Base-by-base conservation (phyloP, 37 sponge, comb jelly and placozoan species). In the Dysidea cf. avara region DNA sequence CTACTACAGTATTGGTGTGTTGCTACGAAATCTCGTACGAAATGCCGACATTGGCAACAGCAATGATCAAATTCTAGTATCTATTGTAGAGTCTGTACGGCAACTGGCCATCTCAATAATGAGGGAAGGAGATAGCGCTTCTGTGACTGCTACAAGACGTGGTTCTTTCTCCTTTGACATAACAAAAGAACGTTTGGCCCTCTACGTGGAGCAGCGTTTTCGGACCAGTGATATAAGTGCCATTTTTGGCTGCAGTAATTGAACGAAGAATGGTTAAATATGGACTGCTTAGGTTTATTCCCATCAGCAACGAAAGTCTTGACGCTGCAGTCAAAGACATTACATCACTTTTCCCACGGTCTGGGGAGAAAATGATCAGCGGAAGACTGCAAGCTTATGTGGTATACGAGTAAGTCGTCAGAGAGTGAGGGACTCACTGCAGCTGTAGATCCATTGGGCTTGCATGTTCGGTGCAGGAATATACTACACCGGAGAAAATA, bases 341-440 rank as follows among this genome's bases (percentile, higher is more conserved):
- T 43, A 43, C 46, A 12, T 12, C 46, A 12, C 46, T 43, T 12
- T 9, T 43, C 9, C 46, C 46, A 43, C 46, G 46, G 46, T 51
- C 56, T 66, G 86, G 86, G 12, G 76, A 73, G 59, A 74, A 69
- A 59, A 55, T 55, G 17, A 35, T 86, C 33, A 65, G 28, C 38
- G 81, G 87, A 18, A 43, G 59, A 38, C 55, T 86, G 17, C 56
- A 31, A 28, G 40, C 38, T 33, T 7, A n/a, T n/a, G 39, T 53
- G 90, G 90, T 12, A 59, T 79, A 2, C 11, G 17, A 21, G 47
- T 89, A 18, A 76, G 18, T 29, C 37, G 81, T 20, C 48, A 83
- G 35, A 66, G 90, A 47, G 40, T 84, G 14, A 67, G 86, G 22
- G 72, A 80, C 18, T 75, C 82, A 37, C 37, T 90, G 22, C 36